A percentile compares a stretch with the other conserved stretches of the same genome.
Conservation (phyloP, 2,888 invertebrate genomes). For the Euphydryas editha region DNA sequence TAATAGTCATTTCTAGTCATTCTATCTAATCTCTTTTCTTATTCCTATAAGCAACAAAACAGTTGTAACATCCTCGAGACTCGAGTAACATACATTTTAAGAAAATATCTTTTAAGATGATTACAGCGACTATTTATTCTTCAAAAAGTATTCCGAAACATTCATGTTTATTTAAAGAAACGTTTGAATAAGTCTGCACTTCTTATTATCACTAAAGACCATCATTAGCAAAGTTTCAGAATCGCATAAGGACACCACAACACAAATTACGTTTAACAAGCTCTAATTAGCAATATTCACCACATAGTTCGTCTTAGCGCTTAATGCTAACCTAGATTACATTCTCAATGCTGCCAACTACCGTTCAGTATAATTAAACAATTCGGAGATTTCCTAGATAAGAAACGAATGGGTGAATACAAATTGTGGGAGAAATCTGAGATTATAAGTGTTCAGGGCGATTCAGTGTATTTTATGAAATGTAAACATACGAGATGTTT, state of each 20-base stretch:
- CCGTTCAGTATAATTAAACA: constrained; percentile 12
- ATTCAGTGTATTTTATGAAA: background rate
- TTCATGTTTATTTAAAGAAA: constrained; percentile 5
- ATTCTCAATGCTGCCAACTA: constrained; percentile 19
- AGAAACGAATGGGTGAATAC: background rate
- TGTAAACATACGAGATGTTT: background rate
- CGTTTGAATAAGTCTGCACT: background rate
- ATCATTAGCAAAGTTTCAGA: constrained; percentile 29
- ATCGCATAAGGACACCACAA: constrained; percentile 24
- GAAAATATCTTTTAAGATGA: constrained; percentile 4
- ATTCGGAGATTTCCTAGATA: constrained; percentile 11
- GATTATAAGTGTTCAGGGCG: background rate
- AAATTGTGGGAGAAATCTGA: background rate
- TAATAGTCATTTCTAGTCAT: background rate
- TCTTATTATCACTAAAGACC: background rate
- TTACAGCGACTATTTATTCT: background rate
- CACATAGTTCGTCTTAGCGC: constrained; percentile 25
- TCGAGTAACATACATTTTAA: constrained; percentile 1
- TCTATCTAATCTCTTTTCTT: background rate
- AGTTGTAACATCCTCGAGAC: background rate
- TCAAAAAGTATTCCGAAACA: background rate
- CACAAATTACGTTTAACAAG: constrained; percentile 30
- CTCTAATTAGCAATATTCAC: constrained; percentile 30
- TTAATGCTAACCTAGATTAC: constrained; percentile 28
- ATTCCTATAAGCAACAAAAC: background rate